phyloP scores from a whole-genome alignment of 23 tunicate genomes.

The Pegea sp. region DNA sequence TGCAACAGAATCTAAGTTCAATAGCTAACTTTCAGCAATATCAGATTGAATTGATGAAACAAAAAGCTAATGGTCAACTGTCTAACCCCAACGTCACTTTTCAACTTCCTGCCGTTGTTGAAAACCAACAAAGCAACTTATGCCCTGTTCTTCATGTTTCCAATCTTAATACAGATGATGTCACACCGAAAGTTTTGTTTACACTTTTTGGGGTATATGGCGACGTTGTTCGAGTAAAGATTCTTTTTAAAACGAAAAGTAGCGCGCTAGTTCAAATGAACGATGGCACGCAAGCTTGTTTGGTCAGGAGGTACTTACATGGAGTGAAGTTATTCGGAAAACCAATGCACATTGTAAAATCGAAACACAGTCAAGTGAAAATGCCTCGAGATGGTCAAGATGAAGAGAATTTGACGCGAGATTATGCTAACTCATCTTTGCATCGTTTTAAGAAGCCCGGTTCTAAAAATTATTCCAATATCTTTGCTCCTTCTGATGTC shows the following conservation, averaged over 20 bases:
- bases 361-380: slow-evolving; percentile 78
- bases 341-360: slow-evolving; percentile 47
- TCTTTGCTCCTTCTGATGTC: slow-evolving; percentile 74
- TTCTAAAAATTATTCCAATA: slow-evolving; percentile 85
- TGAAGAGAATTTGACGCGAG: slow-evolving; percentile 59
- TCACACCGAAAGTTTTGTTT: slow-evolving; percentile 26
- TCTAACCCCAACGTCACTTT: slow-evolving; percentile 29
- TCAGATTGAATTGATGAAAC: no score
- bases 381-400: slow-evolving; percentile 92
- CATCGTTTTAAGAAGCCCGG: slow-evolving; percentile 98
- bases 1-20: no score
- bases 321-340: slow-evolving; percentile 44
- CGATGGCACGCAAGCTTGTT: slow-evolving; percentile 54
- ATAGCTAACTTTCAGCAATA: no score
- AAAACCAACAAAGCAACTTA: no score
- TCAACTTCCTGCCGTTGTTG: slow-evolving; percentile 32
- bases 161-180: slow-evolving; percentile 59
- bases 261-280: slow-evolving; percentile 78
- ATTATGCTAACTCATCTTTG: slow-evolving; percentile 56
- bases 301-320: slow-evolving; percentile 40
- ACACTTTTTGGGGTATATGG: slow-evolving; percentile 87
- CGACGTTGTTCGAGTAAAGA: slow-evolving; percentile 81
- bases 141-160: slow-evolving; percentile 69
- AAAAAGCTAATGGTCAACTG: no score
- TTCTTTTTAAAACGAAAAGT: slow-evolving; percentile 59